Conservation (phyloP, 2,797 vertebrate genomes). For the Falco novaeseelandiae region DNA sequence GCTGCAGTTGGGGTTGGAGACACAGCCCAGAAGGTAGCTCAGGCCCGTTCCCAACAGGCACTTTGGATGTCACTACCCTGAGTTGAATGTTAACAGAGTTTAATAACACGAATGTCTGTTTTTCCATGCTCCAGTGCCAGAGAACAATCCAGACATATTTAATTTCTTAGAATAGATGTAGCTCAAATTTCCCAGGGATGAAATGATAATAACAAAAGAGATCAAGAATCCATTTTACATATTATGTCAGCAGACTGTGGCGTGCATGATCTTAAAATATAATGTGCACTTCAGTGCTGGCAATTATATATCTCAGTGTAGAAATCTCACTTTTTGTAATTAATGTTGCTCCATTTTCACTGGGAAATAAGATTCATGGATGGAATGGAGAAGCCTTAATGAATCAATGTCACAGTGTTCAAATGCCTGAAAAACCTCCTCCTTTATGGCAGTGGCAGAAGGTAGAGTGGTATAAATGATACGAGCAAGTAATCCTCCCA, state of each 20-base stretch:
- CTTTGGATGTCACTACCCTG: not conserved
- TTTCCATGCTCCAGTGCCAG: not conserved
- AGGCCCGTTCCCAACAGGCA: not conserved
- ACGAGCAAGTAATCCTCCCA: not conserved
- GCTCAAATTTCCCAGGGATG: not conserved
- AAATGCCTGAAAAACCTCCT: not conserved
- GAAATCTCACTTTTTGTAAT: slow-evolving; percentile 27
- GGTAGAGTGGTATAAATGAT: not conserved
- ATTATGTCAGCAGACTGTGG: not conserved
- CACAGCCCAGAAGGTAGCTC: fast-evolving
- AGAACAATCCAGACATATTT: not conserved
- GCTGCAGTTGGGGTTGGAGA: fast-evolving
- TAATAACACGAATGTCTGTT: not conserved
- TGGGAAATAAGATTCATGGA: not conserved
- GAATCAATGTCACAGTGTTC: not conserved
- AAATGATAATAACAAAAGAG: not conserved
- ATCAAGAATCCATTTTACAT: slow-evolving; percentile 1
- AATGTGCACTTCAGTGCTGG: not conserved
- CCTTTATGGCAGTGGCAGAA: not conserved
- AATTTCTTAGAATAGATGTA: not conserved
- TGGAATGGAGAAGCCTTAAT: slow-evolving; percentile 12
- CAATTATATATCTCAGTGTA: not conserved
- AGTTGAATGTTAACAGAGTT: not conserved
- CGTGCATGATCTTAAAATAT: slow-evolving; percentile 1
- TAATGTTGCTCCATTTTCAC: slow-evolving; percentile 7